phyloP scores from a whole-genome alignment of 2,113 vertebrate species.

The Stictonetta naevosa region DNA sequence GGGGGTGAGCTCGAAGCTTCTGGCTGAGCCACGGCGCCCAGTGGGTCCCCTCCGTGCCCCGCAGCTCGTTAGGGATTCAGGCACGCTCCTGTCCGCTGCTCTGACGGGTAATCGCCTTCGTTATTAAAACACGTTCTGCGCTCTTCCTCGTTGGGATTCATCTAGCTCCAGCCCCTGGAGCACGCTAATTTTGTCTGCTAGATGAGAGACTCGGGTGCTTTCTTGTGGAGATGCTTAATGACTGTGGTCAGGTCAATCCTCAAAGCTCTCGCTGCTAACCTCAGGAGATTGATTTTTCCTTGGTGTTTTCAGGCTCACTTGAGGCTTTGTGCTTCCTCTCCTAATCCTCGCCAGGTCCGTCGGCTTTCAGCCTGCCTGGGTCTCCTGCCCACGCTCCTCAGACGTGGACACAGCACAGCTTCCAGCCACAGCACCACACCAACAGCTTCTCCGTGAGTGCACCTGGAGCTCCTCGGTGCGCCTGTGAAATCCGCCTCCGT shows the following conservation, averaged over 20 bases:
- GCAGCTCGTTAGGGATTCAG: neutral
- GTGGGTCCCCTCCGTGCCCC: neutral
- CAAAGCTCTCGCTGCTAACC: neutral
- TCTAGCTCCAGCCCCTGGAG: neutral
- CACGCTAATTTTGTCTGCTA: neutral
- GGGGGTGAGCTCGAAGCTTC: neutral
- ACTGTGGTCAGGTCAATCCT: neutral
- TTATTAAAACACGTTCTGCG: neutral
- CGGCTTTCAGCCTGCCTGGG: no score
- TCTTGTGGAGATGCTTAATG: neutral
- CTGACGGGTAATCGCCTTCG: neutral
- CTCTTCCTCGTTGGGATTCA: neutral
- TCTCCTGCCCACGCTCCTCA: neutral
- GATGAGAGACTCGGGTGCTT: neutral
- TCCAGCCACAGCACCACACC: neutral
- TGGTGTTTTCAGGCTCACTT: neutral
- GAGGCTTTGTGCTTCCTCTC: neutral
- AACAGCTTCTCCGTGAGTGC: neutral
- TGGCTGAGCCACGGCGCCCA: neutral
- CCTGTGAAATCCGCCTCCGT: neutral
- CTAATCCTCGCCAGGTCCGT: rapidly evolving
- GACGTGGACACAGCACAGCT: neutral
- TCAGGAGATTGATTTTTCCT: neutral
- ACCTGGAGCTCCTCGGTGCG: neutral
- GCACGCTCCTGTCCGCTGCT: neutral